phyloP scores from a whole-genome alignment of 2,113 vertebrate genomes.

The Sakesphorus luctuosus region DNA sequence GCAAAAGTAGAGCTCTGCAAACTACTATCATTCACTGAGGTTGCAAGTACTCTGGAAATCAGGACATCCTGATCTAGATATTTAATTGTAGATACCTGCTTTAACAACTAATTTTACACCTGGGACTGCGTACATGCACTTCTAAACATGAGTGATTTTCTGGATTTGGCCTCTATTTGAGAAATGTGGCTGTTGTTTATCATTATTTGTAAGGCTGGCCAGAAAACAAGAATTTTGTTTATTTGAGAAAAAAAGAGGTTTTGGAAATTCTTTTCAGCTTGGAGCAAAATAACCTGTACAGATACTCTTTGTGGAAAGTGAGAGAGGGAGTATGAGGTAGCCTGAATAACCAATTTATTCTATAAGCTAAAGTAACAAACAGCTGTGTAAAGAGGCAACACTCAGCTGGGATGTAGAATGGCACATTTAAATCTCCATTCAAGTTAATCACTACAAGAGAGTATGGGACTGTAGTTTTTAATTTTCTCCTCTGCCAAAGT shows the following conservation, averaged over 20 bases:
- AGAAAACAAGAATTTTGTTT: conserved; percentile 6
- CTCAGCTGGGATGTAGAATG: not conserved
- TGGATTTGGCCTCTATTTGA: not conserved
- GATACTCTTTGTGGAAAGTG: not conserved
- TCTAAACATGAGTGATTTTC: not conserved
- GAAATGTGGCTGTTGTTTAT: not conserved
- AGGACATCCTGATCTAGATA: not conserved
- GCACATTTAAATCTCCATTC: not conserved
- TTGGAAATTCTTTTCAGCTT: not conserved
- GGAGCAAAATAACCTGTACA: not conserved
- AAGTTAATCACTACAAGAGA: not conserved
- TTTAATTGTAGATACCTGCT: not conserved
- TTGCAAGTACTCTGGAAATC: not conserved
- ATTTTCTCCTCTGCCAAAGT: not conserved
- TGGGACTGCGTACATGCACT: not conserved
- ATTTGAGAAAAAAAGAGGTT: not conserved
- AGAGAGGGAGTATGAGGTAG: not conserved
- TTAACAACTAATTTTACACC: not conserved
- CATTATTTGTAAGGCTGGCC: not conserved
- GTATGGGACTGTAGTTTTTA: accelerated
- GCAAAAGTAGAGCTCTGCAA: not conserved
- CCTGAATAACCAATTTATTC: not conserved
- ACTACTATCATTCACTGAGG: not conserved
- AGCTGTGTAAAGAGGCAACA: not conserved
- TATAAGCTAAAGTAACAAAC: not conserved